Percentiles rank a stretch among this genome's conserved stretches.
phyloP scores from a whole-genome alignment of 2,888 invertebrate genomes.

The Rhaphigaster nebulosa region DNA sequence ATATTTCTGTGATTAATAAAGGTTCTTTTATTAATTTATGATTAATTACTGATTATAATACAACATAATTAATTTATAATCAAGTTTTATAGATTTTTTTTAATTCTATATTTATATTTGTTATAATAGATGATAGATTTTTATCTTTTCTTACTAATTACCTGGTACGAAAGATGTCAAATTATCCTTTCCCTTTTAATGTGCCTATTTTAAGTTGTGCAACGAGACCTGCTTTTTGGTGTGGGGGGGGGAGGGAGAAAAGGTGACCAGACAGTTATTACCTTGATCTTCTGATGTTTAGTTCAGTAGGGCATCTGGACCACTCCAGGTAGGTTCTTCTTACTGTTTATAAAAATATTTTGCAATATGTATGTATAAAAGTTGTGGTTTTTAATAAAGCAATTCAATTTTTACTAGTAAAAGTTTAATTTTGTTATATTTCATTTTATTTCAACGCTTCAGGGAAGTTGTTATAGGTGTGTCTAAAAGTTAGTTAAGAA shows the following conservation, averaged over 20 bases:
- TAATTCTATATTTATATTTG: not conserved
- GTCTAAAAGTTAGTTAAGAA: no score
- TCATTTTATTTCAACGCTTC: not conserved
- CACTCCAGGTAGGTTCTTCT: not conserved
- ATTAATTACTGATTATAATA: no score
- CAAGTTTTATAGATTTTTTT: no score
- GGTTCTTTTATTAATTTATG: no score
- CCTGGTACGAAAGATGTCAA: not conserved
- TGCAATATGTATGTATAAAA: not conserved
- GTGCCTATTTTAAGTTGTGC: slow-evolving; percentile 42
- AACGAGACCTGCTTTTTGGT: slow-evolving; percentile 36
- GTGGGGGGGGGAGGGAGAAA: not conserved
- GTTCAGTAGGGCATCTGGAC: slow-evolving; percentile 30
- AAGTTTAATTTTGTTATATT: not conserved
- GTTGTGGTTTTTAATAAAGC: no score
- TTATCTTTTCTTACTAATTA: not conserved
- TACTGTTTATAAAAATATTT: not conserved
- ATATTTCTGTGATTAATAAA: no score
- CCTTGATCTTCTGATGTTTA: slow-evolving; percentile 39
- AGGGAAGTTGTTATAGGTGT: no score
- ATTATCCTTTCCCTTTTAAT: slow-evolving; percentile 45
- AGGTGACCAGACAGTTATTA: not conserved
- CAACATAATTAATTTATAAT: no score
- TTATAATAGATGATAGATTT: not conserved
- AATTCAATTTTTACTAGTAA: not conserved